These are phyloP conservation scores for Tachysurus vachellii DNA, from an alignment of 2,113 vertebrate species.

Conservation along the genomic window DNA sequence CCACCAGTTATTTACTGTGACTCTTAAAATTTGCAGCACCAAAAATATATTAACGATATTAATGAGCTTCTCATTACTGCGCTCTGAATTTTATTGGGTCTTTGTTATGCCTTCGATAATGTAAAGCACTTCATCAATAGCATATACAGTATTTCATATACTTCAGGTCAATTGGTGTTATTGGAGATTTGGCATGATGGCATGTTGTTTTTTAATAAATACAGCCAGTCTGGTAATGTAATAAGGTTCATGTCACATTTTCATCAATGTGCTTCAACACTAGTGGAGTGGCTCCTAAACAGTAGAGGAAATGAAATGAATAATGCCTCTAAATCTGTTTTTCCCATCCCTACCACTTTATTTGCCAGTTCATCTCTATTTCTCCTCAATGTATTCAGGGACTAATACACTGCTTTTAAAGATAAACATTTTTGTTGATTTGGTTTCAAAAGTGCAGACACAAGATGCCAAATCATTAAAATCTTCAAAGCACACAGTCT, in stretches of 20 bases:
- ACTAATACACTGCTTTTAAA: conserved; percentile 19
- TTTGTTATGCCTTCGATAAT: conserved; percentile 25
- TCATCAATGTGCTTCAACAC: conserved; percentile 55
- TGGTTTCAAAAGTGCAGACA: conserved; percentile 34
- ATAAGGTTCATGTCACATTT: conserved; percentile 31
- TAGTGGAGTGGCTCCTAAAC: not conserved
- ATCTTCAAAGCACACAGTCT: conserved; percentile 53
- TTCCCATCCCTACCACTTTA: conserved; percentile 46
- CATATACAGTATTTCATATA: conserved; percentile 4
- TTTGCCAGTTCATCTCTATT: conserved; percentile 57
- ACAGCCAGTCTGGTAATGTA: not conserved
- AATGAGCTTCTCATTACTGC: not conserved
- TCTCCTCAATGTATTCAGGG: not conserved
- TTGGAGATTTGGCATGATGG: conserved; percentile 59
- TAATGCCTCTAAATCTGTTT: conserved; percentile 62
- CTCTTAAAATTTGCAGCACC: not conserved
- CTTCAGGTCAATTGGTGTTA: conserved; percentile 61
- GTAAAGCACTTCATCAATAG: conserved; percentile 25
- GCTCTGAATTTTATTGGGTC: conserved; percentile 1
- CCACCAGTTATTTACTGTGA: conserved; percentile 3
- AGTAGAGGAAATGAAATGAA: conserved; percentile 34
- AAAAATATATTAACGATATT: not conserved
- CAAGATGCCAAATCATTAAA: not conserved
- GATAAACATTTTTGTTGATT: conserved; percentile 35
- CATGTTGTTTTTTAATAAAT: not conserved